These are phyloP conservation scores for Cabera pusaria DNA, from an alignment of 2,888 invertebrate species.

Conservation along the genomic window DNA sequence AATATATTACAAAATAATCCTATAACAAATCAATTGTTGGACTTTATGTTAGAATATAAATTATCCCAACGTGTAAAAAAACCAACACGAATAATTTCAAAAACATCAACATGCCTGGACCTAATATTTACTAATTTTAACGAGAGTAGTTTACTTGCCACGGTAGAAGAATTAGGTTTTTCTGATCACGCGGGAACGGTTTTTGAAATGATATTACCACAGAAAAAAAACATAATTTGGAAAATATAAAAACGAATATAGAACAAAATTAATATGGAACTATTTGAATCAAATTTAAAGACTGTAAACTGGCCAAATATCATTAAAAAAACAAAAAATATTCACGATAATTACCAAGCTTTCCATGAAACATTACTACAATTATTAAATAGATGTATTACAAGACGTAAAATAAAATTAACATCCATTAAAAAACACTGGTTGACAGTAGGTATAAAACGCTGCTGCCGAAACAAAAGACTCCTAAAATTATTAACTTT, in stretches of 20 bases:
- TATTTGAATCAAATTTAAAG: not conserved
- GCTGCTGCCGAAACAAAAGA: constrained; percentile 6
- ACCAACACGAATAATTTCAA: not conserved
- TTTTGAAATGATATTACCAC: not conserved
- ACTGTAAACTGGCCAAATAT: not conserved
- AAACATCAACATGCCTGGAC: no score
- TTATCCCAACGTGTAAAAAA: not conserved
- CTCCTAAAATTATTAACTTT: constrained; percentile 4
- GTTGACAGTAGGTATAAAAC: constrained; percentile 7
- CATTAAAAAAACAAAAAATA: not conserved
- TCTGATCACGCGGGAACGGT: constrained; percentile 1
- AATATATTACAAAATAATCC: constrained; percentile 1
- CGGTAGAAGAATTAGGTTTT: not conserved
- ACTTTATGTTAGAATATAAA: not conserved
- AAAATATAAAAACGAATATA: not conserved
- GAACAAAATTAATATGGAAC: not conserved
- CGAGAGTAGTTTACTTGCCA: not conserved
- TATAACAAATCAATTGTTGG: not conserved
- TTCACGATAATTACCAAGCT: not conserved
- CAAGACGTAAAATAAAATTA: constrained; percentile 3
- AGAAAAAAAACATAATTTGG: not conserved
- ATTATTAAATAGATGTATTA: not conserved
- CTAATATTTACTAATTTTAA: not conserved
- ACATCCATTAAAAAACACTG: constrained; percentile 8
- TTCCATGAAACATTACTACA: not conserved